These are phyloP conservation scores for Morone saxatilis DNA, from an alignment of 2,113 vertebrate species.

Conservation along the genomic window DNA sequence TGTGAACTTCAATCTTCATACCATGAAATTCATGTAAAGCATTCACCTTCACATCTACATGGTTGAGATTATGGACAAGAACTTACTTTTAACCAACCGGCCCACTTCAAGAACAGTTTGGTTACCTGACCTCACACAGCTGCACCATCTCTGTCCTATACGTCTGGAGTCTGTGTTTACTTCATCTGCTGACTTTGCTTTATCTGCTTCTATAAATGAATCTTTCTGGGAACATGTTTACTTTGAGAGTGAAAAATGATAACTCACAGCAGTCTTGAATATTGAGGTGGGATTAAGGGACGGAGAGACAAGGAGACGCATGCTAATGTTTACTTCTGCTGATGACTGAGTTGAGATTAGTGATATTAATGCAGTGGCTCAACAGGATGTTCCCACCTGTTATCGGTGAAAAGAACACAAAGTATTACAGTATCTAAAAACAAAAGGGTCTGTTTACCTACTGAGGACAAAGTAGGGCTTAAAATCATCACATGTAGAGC, in stretches of 20 bases:
- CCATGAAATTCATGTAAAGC: background rate
- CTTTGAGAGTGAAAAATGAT: conserved; percentile 15
- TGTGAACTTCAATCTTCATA: too few species aligned
- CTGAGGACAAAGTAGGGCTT: background rate
- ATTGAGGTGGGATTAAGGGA: conserved; percentile 68
- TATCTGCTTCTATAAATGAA: conserved; percentile 21
- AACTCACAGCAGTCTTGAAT: conserved; percentile 43
- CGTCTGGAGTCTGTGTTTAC: conserved; percentile 7
- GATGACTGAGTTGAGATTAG: conserved; percentile 25
- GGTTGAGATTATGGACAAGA: background rate
- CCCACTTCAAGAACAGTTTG: background rate
- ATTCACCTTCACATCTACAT: background rate
- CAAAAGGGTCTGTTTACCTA: background rate
- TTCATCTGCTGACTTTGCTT: conserved; percentile 18
- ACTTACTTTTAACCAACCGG: background rate
- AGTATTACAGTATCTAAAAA: background rate
- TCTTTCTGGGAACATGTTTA: conserved; percentile 39
- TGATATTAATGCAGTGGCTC: conserved; percentile 34
- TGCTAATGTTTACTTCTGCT: conserved; percentile 58
- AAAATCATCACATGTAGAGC: background rate
- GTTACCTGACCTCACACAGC: background rate
- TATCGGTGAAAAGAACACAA: conserved; percentile 13
- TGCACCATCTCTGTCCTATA: background rate
- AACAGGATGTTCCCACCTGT: conserved; percentile 22
- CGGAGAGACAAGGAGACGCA: conserved; percentile 40